Evolutionary conservation across 1,140 invertebrate species (phyloP), one percentile per base, ranked within the genome.

Genomic region (Pissodes strobi): DNA sequence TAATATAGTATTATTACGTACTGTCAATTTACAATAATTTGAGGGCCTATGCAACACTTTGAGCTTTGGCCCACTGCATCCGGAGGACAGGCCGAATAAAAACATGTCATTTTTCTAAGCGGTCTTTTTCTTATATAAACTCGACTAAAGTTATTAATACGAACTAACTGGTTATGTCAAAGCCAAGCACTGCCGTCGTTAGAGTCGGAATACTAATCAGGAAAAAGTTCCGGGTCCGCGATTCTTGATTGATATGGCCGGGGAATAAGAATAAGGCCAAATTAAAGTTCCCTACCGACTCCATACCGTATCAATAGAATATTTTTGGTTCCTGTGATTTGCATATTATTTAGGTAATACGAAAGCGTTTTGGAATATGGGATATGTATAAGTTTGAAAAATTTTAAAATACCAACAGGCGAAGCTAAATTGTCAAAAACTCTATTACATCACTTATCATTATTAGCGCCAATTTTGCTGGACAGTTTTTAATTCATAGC

Each of bases 121-220:
- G 70, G 19, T 61, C 68, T 74, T 76, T 74, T 78, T 76, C 69
- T 72, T 72, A 67, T 69, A 71, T 69, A 71, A 74, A 76, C 74
- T 76, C 72, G 65, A 69, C 71, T 71, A 74, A 77, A 78, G 75
- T 78, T 78, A 78, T 78, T 78, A 78, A 78, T 78, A 77, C 72
- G 74, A 73, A 76, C 75, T 77, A 78, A 78, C 76, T 78, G 76
- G 76, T 78, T 78, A 78, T 78, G 76, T 78, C 76, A 78, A 78
- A 78, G 68, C 76, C 76, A 78, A 78, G 74, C 74, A 75, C 75
- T 68, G 74, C 62, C 72, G 59, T 76, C 74, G 74, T 76, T 75
- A 76, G 70, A 68, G 62, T 55, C 64, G 69, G 76, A 77, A 77
- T 77, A 77, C 76, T 77, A 74, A 77, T 77, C 74, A 77, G 72